These are phyloP conservation scores for Allacma fusca DNA, from an alignment of 2,888 invertebrate genomes.

Conservation along the genomic window DNA sequence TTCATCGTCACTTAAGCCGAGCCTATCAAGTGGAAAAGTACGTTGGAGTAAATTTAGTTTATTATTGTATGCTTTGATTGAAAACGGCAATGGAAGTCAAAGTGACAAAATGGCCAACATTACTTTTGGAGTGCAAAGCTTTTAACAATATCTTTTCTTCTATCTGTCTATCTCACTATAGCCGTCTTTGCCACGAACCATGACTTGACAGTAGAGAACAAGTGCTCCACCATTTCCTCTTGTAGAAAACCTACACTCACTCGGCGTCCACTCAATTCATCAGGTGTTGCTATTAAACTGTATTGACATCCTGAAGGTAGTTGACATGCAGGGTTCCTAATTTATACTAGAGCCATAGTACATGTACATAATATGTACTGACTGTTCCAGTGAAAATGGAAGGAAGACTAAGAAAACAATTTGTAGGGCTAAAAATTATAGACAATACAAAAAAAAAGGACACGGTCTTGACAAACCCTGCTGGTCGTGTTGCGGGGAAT, in stretches of 20 bases:
- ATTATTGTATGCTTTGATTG: background rate
- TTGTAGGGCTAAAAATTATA: too few species aligned
- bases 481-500: background rate
- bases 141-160: conserved; percentile 38
- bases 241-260: too few species aligned
- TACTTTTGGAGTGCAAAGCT: conserved; percentile 34
- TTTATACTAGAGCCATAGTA: too few species aligned
- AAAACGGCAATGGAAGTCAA: conserved; percentile 29
- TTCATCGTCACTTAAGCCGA: conserved; percentile 22
- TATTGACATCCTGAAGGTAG: too few species aligned
- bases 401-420: too few species aligned
- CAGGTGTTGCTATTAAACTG: too few species aligned
- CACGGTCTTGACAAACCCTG: too few species aligned
- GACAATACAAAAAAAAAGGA: too few species aligned
- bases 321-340: too few species aligned
- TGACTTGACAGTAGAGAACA: conserved; percentile 35
- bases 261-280: too few species aligned
- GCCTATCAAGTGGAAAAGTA: conserved; percentile 13
- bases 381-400: too few species aligned
- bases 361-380: too few species aligned
- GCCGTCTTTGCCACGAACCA: conserved; percentile 37
- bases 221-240: background rate
- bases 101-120: conserved; percentile 41
- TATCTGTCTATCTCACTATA: conserved; percentile 18
- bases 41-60: conserved; percentile 16